phyloP scores from a whole-genome alignment of 2,797 vertebrate genomes.

The Notolepis coatsorum region DNA sequence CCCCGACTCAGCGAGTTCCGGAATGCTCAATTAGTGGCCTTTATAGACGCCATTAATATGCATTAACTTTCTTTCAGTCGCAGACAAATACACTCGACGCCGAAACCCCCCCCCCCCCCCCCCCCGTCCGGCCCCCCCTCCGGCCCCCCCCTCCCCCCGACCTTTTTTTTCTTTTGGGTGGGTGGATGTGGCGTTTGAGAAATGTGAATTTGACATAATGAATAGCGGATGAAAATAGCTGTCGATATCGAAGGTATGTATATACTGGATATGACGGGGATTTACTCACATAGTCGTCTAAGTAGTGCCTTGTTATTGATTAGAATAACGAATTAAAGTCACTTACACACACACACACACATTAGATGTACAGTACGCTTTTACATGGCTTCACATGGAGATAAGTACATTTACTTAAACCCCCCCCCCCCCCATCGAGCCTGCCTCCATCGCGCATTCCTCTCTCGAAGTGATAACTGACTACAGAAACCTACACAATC shows the following conservation, averaged over 20 bases:
- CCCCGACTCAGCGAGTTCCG: constrained; percentile 95
- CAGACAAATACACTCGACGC: constrained; percentile 65
- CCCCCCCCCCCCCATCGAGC: too few species aligned
- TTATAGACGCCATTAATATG: constrained; percentile 87
- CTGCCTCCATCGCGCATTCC: constrained; percentile 22
- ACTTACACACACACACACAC: neutral
- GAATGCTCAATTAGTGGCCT: constrained; percentile 97
- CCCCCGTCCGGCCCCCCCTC: too few species aligned
- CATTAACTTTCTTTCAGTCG: constrained; percentile 79
- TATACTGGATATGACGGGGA: too few species aligned
- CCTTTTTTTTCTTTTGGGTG: too few species aligned
- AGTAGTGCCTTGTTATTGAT: too few species aligned
- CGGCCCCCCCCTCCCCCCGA: too few species aligned
- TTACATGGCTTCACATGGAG: neutral
- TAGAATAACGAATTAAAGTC: neutral
- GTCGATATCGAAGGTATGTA: too few species aligned
- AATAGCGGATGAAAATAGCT: too few species aligned
- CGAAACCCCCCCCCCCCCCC: too few species aligned
- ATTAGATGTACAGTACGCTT: neutral
- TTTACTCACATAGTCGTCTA: too few species aligned
- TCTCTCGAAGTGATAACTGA: constrained; percentile 49
- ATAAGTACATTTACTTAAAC: constrained; percentile 48
- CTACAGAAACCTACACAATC: constrained; percentile 74
- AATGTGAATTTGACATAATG: too few species aligned
- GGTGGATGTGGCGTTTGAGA: too few species aligned